Conservation (phyloP, 53 echinoderm and acorn worm species). For the Henricia sp. region DNA sequence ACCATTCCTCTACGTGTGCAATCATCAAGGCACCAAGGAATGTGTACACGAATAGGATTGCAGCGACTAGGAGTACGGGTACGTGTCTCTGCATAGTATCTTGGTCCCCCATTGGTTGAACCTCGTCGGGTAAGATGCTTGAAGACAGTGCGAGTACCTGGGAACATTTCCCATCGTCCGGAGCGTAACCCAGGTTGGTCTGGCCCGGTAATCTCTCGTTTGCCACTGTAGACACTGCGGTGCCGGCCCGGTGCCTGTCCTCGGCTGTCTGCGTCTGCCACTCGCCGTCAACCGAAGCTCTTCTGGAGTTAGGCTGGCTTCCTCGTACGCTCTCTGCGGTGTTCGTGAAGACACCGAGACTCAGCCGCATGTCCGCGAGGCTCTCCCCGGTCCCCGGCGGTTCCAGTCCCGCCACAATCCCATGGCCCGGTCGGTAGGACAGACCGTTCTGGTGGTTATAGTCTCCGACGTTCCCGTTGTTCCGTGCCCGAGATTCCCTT, state of each 20-base stretch:
- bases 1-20: conserved; percentile 67
- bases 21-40: conserved; percentile 64
- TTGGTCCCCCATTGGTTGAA: not conserved
- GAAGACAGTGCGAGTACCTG: conserved; percentile 2
- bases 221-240: not conserved
- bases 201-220: not conserved
- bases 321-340: conserved; percentile 16
- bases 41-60: conserved; percentile 66
- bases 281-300: conserved; percentile 4
- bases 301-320: conserved; percentile 28
- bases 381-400: not conserved
- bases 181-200: not conserved
- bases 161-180: not conserved
- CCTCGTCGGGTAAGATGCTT: not conserved
- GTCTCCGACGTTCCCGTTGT: not conserved
- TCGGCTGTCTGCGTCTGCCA: not conserved
- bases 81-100: conserved; percentile 46
- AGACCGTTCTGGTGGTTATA: not conserved
- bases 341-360: conserved; percentile 37
- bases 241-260: not conserved
- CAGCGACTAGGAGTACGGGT: conserved; percentile 65
- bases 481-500: not conserved
- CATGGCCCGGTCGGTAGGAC: not conserved
- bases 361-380: not conserved
- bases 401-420: not conserved